Conservation (phyloP, 2,888 invertebrate genomes). For the Trichacis sp. region DNA sequence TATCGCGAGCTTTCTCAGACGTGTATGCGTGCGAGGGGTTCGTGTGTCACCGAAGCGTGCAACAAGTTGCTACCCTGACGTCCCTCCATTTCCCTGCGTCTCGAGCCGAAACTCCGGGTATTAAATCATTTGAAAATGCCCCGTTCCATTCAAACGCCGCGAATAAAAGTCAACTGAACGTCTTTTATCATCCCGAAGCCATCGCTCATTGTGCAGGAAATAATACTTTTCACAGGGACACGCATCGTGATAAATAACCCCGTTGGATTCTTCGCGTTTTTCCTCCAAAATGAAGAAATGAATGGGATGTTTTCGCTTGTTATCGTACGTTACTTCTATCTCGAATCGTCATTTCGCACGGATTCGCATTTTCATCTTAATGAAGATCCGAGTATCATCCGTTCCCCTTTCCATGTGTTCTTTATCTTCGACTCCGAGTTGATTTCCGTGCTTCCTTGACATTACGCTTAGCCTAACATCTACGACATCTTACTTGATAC, state of each 20-base stretch:
- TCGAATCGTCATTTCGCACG: constrained; percentile 27
- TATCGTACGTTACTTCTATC: not conserved
- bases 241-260: constrained; percentile 4
- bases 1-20: constrained; percentile 9
- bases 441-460: constrained; percentile 6
- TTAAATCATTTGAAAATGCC: constrained; percentile 62
- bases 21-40: constrained; percentile 7
- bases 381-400: constrained; percentile 14
- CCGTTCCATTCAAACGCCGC: constrained; percentile 48
- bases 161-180: constrained; percentile 4
- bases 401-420: constrained; percentile 9
- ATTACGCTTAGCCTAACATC: constrained; percentile 2
- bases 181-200: not conserved
- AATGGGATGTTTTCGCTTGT: not conserved
- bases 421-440: constrained; percentile 11
- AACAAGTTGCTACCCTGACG: constrained; percentile 60
- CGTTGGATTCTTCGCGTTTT: not conserved
- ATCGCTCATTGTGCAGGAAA: not conserved
- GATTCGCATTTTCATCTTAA: too few relatives aligned
- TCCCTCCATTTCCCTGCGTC: constrained; percentile 8
- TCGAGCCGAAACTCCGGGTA: constrained; percentile 45
- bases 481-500: not conserved
- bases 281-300: not conserved
- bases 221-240: not conserved
- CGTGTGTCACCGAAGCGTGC: constrained; percentile 61